These are phyloP conservation scores for Microchirus variegatus DNA, from an alignment of 2,797 vertebrate species.

Conservation along the genomic window DNA sequence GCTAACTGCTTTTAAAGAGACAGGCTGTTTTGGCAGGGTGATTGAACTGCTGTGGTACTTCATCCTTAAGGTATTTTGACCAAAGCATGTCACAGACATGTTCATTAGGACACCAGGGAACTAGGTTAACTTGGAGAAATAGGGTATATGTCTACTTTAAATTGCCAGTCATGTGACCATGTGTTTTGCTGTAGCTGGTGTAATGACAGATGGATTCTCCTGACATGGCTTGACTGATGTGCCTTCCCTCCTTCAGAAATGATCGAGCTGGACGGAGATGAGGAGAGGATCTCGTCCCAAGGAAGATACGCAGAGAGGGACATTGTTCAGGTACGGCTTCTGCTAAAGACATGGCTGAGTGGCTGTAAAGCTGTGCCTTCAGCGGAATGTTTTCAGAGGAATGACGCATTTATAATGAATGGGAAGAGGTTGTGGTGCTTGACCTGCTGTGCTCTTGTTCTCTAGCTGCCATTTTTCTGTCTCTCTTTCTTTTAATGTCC, in stretches of 20 bases:
- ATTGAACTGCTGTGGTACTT: no score
- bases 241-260: conserved; percentile 83
- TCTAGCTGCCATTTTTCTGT: conserved; percentile 20
- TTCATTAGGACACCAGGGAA: no score
- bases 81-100: no score
- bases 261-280: conserved; percentile 97
- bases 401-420: no score
- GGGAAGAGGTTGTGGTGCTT: conserved; percentile 19
- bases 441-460: conserved; percentile 31
- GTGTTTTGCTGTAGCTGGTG: neutral
- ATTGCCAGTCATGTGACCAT: no score
- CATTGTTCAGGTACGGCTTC: conserved; percentile 91
- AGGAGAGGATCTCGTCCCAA: conserved; percentile 94
- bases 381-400: conserved; percentile 7
- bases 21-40: no score
- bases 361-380: conserved; percentile 13
- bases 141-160: no score
- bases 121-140: no score
- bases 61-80: no score
- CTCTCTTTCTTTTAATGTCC: conserved; percentile 5
- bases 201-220: neutral
- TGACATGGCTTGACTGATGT: conserved; percentile 43
- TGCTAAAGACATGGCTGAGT: neutral
- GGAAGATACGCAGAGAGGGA: conserved; percentile 95
- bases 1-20: no score